Conservation (phyloP, 2,888 invertebrate genomes). For the Acrobasis suavella region DNA sequence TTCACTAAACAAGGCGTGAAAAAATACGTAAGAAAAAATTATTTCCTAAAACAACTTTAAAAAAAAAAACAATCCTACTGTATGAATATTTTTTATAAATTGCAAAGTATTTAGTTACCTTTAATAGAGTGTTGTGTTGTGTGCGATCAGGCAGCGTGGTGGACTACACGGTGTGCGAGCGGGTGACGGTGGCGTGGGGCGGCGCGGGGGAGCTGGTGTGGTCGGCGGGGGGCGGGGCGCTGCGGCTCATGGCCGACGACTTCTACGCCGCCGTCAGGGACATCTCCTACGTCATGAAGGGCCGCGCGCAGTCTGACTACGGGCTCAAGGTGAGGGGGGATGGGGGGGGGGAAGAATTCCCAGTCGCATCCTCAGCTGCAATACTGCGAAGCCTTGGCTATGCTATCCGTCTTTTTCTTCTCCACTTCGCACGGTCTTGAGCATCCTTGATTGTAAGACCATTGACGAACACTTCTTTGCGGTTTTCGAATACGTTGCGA, state of each 20-base stretch:
- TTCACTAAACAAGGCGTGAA: too few species aligned
- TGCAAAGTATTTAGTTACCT: not conserved
- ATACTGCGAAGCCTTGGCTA: too few species aligned
- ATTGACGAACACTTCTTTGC: too few species aligned
- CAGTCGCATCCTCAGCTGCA: too few species aligned
- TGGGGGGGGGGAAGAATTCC: too few species aligned
- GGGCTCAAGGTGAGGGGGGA: slow-evolving; percentile 86
- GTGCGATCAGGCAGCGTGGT: slow-evolving; percentile 79
- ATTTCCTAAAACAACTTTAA: too few species aligned
- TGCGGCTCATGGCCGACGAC: slow-evolving; percentile 70
- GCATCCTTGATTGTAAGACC: too few species aligned
- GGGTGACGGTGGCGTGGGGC: slow-evolving; percentile 92
- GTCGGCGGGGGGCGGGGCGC: slow-evolving; percentile 81
- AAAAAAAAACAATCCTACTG: too few species aligned
- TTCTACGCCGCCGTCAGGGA: slow-evolving; percentile 84
- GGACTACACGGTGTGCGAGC: slow-evolving; percentile 90
- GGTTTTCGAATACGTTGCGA: too few species aligned
- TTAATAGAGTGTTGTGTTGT: not conserved
- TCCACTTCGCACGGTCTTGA: too few species aligned
- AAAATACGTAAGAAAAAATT: too few species aligned
- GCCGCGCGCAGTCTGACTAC: slow-evolving; percentile 87
- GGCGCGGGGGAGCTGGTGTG: slow-evolving; percentile 86
- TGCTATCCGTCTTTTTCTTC: too few species aligned
- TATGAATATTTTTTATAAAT: not conserved
- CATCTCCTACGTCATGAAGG: slow-evolving; percentile 88